Evolutionary conservation across 2,888 invertebrate genomes (phyloP).

Genomic region (Serrognathus titanus): DNA sequence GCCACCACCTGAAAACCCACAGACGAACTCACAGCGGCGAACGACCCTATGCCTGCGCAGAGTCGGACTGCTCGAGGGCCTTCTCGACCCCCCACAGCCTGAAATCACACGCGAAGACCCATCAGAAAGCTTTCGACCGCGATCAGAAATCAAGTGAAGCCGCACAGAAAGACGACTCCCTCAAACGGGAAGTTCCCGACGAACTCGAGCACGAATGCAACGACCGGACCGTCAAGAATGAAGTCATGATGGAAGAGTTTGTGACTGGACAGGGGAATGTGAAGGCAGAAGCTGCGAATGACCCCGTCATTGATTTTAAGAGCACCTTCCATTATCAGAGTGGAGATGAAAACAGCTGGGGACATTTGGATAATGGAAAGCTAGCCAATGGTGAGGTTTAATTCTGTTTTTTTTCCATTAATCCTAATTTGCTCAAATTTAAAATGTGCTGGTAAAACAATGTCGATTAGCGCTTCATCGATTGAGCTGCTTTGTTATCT

Average conservation of each 20-base stretch:
- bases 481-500: too few relatives aligned
- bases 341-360: constrained; percentile 18
- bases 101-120: constrained; percentile 74
- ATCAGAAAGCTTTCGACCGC: constrained; percentile 52
- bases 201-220: constrained; percentile 13
- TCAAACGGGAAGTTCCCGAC: constrained; percentile 6
- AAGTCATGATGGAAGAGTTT: constrained; percentile 21
- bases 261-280: not conserved
- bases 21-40: constrained; percentile 75
- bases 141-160: constrained; percentile 11
- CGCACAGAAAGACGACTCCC: constrained; percentile 6
- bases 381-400: not conserved
- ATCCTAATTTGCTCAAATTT: too few relatives aligned
- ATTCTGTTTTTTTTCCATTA: not conserved
- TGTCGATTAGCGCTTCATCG: too few relatives aligned
- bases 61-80: constrained; percentile 66
- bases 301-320: constrained; percentile 21
- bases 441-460: too few relatives aligned
- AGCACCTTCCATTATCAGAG: constrained; percentile 17
- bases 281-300: constrained; percentile 8
- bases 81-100: constrained; percentile 84
- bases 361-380: constrained; percentile 7
- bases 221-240: constrained; percentile 9
- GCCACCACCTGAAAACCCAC: constrained; percentile 92
- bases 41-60: constrained; percentile 72